Evolutionary conservation across 2,113 vertebrate genomes (phyloP).

Genomic region (Hippocampus barbouri): DNA sequence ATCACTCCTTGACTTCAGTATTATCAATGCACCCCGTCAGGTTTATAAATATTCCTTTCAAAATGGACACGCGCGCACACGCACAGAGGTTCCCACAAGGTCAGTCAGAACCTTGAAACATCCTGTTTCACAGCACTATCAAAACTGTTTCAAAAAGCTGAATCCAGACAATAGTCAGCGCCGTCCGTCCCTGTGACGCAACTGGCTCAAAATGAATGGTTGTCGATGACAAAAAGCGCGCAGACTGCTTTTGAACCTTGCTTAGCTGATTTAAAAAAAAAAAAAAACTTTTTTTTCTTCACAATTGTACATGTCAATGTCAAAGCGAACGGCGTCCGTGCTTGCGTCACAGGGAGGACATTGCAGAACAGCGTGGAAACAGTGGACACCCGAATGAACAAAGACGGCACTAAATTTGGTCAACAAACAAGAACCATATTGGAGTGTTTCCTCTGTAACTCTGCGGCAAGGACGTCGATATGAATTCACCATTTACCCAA

Average conservation of each 20-base stretch:
- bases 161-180: not conserved
- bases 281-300: not conserved
- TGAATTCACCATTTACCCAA: not conserved
- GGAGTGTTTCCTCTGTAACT: conserved; percentile 7
- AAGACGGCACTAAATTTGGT: not conserved
- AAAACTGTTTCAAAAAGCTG: not conserved
- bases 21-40: not conserved
- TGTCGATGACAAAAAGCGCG: not conserved
- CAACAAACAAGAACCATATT: not conserved
- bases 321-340: not conserved
- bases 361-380: not conserved
- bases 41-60: not conserved
- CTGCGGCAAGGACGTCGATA: not conserved
- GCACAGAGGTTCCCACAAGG: too few species aligned
- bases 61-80: not conserved
- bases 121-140: not conserved
- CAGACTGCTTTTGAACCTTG: not conserved
- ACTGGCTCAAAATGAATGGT: not conserved
- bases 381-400: not conserved
- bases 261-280: not conserved
- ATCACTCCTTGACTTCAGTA: not conserved
- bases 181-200: not conserved
- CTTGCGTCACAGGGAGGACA: conserved; percentile 6
- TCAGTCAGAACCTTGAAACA: not conserved
- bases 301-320: not conserved